Base-by-base conservation (phyloP, 2,113 vertebrate genomes). In the Irena cyanogastra region DNA sequence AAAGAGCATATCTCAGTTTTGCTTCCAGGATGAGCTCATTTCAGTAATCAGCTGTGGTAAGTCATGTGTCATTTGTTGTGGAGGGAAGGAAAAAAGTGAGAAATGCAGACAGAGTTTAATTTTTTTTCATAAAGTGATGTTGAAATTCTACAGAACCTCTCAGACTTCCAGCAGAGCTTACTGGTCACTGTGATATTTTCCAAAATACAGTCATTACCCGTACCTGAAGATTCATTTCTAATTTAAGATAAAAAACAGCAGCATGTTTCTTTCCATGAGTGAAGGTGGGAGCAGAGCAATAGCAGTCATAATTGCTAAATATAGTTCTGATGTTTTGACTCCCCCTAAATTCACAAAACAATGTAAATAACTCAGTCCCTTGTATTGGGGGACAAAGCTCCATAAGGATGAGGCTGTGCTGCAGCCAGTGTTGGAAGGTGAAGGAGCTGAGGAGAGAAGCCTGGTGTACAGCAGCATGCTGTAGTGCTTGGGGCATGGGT, bases 141-240 rank as follows among this genome's bases (percentile, higher is more conserved):
- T 90, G 66, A 86, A 92, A 77, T 87, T 83, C 26, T 63, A 49
- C 26, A 49, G 54, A 89, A 80, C 6, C 8, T 61, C 52, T 65
- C 17, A 53, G 41, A 63, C 12, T 89, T 26, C n/a, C 60, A 80
- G 54, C 50, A 77, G 50, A 74, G 59, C 54, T 89, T 39, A 33
- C 86, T 90, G 84, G 50, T 87, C 54, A 81, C 45, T 60, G 59
- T 59, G 49, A 69, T 92, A 44, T 83, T 90, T 79, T 83, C 59
- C 8, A 41, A 89, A 77, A 65, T 41, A 59, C 2, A 14, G 23
- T 49, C 31, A 53, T 74, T 83, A 76, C 35, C 28, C 31, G 11
- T 49, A 70, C 16, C n/a, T 87, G 63, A 90, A 72, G 35, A 65
- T 74, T 69, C 1, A 65, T 80, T 88, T 88, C 59, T 50, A 89